Evolutionary conservation across 2,113 vertebrate species (phyloP), one percentile per base, ranked within the genome.

Genomic region (Larimichthys polyactis): DNA sequence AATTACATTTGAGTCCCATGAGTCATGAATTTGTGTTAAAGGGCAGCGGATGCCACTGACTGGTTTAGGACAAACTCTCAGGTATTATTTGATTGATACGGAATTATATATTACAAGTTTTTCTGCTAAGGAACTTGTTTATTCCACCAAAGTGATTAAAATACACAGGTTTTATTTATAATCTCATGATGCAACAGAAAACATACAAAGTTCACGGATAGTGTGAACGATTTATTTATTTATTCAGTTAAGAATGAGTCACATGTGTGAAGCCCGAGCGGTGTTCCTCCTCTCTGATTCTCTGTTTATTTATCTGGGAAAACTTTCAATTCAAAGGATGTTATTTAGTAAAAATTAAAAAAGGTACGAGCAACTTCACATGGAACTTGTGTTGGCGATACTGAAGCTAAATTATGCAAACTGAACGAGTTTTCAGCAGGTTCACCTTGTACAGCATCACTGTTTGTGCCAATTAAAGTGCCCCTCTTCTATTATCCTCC

Each of bases 381-480:
- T 40, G 36, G 36, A 40, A 40, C 36, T 40, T 40, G 36, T 8
- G 8, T 8, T 40, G 8, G 36, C 36, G 60, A 75, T 2, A 4
- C 20, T 20, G 12, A 2, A 3, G 57, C 9, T 54, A 4, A 44
- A 55, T 24, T 3, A 32, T 68, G n/a, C 52, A 24, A 24, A 48
- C 48, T 54, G n/a, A 62, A 6, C 40, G 54, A 11, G 65, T 59
- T 66, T 55, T 29, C 64, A 66, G 67, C 54, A 74, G 77, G 49
- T 82, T 79, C 78, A 79, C 71, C 82, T 79, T 32, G 29, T 24
- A 19, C 58, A n/a, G 17, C 55, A 16, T 78, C 22, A 4, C 68
- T 15, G 83, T 68, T 79, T 57, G 78, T 79, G 75, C 69, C 71
- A 84, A 81, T 86, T 57, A 72, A 74, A 79, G 75, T 9, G 1